Base-by-base conservation (phyloP, 2,888 invertebrate genomes). In the Crocallis elinguaria region DNA sequence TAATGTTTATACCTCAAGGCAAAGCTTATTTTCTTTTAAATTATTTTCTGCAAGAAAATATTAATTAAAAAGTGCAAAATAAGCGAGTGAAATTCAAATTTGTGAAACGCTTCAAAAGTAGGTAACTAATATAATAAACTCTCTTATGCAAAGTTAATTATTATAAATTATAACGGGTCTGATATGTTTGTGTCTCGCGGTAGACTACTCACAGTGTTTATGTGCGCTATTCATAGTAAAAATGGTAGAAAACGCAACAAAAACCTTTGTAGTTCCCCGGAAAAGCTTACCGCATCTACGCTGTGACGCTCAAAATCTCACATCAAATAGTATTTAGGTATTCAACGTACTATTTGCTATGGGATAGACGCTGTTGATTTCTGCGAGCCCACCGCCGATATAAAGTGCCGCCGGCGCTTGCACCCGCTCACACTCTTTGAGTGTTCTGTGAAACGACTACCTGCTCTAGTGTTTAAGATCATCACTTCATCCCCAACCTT, bases 341-440 rank as follows among this genome's bases (percentile, higher is more conserved):
- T 79, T 84, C 77, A 77, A 71, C 83, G 80, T 82, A 74, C 73
- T 90, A 88, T 90, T 90, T 89, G 70, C 77, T n/a, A 61, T 75
- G 63, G 75, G 85, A 88, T 88, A 72, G 75, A 67, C 65, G 60
- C 37, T 82, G 86, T 84, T 84, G 78, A 82, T 81, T 72, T 36
- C 66, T 66, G 48, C 71, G 73, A 75, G 70, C 78, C 73, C 73
- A 70, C 54, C 60, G 64, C 67, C 69, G 67, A 86, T 84, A 88
- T 83, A 86, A 80, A 72, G 67, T 72, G 70, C 64, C 36, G 61
- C 45, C 58, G 59, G 57, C 11, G 51, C 44, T 49, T 57, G 50
- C 61, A 57, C 52, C 57, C 53, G 68, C 66, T 70, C 84, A 80
- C 89, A 88, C 89, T 89, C 89, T 71, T 69, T 58, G 79, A 85